A percentile compares a stretch with the other conserved stretches of the same genome.
Conservation (phyloP, 2,113 vertebrate genomes). For the Carlito syrichta region DNA sequence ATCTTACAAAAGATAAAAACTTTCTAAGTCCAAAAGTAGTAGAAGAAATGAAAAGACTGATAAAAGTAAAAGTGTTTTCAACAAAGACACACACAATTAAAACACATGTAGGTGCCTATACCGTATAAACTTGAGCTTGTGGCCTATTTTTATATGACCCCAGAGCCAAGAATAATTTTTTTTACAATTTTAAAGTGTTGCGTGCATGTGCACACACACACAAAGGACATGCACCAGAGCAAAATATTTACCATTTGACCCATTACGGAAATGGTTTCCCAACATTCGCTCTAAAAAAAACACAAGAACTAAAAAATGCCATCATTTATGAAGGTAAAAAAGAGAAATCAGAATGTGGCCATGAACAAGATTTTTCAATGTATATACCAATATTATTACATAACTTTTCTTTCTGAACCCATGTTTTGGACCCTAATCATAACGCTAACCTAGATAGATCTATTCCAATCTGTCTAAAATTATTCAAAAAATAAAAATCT, state of each 20-base stretch:
- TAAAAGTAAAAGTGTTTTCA: conserved; percentile 30
- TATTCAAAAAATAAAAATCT: neutral
- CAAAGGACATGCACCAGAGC: neutral
- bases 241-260: neutral
- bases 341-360: neutral
- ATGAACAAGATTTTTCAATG: neutral
- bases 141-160: neutral
- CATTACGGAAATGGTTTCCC: neutral
- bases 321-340: neutral
- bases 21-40: neutral
- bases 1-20: neutral
- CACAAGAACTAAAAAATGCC: neutral
- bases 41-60: conserved; percentile 4
- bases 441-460: too few relatives aligned
- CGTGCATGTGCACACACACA: neutral
- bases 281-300: neutral
- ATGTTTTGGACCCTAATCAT: too few relatives aligned
- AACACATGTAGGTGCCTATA: neutral
- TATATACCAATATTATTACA: neutral
- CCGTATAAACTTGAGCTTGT: neutral
- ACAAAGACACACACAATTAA: neutral
- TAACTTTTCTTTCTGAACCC: neutral
- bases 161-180: neutral
- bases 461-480: conserved; percentile 6
- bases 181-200: neutral